Evolutionary conservation across 2,888 invertebrate species (phyloP), one percentile per base, ranked within the genome.

Genomic region (Synanthedon myopaeformis): DNA sequence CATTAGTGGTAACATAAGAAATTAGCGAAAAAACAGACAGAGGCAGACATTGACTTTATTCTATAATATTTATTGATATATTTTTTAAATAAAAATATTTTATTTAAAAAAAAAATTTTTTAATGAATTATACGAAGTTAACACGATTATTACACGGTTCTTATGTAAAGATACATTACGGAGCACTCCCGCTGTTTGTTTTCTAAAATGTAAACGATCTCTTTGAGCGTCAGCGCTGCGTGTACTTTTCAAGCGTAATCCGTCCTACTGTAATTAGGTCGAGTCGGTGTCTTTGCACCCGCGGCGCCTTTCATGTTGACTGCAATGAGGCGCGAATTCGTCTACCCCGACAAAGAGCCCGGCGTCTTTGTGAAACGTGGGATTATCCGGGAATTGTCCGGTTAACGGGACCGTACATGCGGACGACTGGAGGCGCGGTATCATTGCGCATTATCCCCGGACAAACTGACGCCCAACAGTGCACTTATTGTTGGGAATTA

Each of bases 321-420:
- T 76, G 76, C 84, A 83, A 56, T 78, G 77, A 85, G 79, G 84
- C 85, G 86, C 82, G 83, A 86, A 82, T 70, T 74, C 76, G 77
- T 76, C 70, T 76, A 77, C 72, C 76, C 78, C 71, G 72, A 65
- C 65, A 62, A 60, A 63, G 53, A 54, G 63, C 69, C 56, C 59
- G 85, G 82, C 64, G 60, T 75, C 81, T 83, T 79, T 84, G 80
- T 35, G 35, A 35, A 35, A 35, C 8, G 35, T 65, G 61, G 82
- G 86, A 85, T 86, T 78, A 87, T 76, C 84, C 79, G 53, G 62
- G 70, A 69, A 82, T 83, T 79, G 85, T 79, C 69, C 68, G 62
- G 58, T 60, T 85, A 85, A 85, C 85, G 85, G 87, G 72, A 81
- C 74, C 58, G 53, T 52, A 35, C 42, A 52, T 35, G 55, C 55